A percentile compares a stretch with the other conserved stretches of the same genome.
These are phyloP conservation scores for Zophobas morio DNA, from an alignment of 1,140 invertebrate genomes.

Conservation along the genomic window DNA sequence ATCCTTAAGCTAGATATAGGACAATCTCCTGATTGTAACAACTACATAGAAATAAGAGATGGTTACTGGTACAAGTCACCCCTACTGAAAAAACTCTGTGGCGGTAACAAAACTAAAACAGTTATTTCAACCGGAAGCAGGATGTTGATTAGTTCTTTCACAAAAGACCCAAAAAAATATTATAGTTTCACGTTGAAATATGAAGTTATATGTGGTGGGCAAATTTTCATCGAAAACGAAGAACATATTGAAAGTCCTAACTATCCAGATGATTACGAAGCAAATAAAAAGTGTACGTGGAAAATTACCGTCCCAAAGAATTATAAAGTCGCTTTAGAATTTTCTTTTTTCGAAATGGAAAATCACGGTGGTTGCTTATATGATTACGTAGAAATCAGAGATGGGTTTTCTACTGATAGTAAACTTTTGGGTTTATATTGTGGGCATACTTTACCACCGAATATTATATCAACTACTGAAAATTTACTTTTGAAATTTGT, in stretches of 20 bases:
- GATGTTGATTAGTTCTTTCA: not conserved
- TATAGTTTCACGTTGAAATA: slow-evolving; percentile 82
- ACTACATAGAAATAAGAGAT: slow-evolving; percentile 93
- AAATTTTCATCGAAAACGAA: slow-evolving; percentile 80
- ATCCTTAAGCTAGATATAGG: slow-evolving; percentile 84
- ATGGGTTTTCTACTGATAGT: slow-evolving; percentile 86
- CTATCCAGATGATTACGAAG: slow-evolving; percentile 93
- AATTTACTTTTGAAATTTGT: slow-evolving; percentile 88
- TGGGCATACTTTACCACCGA: slow-evolving; percentile 67
- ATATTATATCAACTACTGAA: not conserved
- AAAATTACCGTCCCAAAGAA: slow-evolving; percentile 85
- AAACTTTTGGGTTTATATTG: slow-evolving; percentile 88
- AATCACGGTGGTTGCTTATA: slow-evolving; percentile 93
- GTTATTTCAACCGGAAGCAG: not conserved
- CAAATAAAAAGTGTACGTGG: slow-evolving; percentile 97
- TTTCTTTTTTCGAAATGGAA: slow-evolving; percentile 93
- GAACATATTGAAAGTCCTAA: slow-evolving; percentile 90
- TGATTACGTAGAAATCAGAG: slow-evolving; percentile 93
- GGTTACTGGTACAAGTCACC: slow-evolving; percentile 92
- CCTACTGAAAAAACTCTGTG: slow-evolving; percentile 88
- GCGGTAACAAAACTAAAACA: slow-evolving; percentile 61
- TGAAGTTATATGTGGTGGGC: slow-evolving; percentile 94
- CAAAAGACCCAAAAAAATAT: not conserved
- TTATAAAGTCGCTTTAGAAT: slow-evolving; percentile 86
- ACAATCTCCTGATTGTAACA: slow-evolving; percentile 66